Evolutionary conservation across 2,797 vertebrate genomes (phyloP).

Genomic region (Rhincodon typus): DNA sequence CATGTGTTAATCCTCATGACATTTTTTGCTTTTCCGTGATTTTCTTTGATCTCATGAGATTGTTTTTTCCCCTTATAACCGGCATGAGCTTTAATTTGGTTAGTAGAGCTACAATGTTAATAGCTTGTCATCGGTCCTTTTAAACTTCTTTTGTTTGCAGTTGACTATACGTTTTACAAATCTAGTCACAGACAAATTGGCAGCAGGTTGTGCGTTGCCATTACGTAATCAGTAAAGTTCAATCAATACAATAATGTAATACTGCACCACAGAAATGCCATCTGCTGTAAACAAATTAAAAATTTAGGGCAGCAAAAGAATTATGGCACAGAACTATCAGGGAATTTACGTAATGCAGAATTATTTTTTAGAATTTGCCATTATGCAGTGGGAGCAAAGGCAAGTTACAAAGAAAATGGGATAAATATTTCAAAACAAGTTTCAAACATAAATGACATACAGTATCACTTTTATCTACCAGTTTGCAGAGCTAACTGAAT

Average conservation of each 20-base stretch:
- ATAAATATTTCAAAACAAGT: not conserved
- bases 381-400: not conserved
- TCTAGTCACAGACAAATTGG: not conserved
- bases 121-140: not conserved
- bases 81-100: not conserved
- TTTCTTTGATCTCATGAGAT: not conserved
- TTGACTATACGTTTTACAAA: not conserved
- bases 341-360: not conserved
- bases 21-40: not conserved
- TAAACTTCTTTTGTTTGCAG: not conserved
- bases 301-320: not conserved
- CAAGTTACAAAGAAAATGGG: not conserved
- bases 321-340: not conserved
- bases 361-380: not conserved
- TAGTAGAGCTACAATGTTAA: not conserved
- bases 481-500: not conserved
- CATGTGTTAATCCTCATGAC: constrained; percentile 5
- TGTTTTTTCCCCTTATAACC: not conserved
- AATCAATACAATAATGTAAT: not conserved
- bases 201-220: not conserved
- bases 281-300: not conserved
- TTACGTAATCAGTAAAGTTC: not conserved
- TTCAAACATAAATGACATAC: not conserved
- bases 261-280: not conserved
- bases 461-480: not conserved